Percentiles rank a stretch among this genome's conserved stretches.
phyloP scores from a whole-genome alignment of 2,113 vertebrate species.

The Echinops telfairi region DNA sequence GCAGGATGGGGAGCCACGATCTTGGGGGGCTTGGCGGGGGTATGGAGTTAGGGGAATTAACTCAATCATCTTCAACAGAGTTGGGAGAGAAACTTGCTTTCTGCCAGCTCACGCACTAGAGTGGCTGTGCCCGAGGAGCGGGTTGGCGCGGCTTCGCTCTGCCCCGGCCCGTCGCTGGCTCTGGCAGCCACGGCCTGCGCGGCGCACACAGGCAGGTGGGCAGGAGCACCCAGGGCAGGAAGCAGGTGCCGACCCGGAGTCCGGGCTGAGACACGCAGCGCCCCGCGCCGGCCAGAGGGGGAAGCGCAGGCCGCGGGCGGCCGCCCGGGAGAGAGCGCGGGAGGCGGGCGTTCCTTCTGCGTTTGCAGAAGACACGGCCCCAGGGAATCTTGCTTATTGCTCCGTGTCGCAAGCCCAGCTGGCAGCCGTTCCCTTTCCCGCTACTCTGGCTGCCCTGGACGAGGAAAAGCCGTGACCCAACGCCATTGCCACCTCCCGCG shows the following conservation, averaged over 20 bases:
- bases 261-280: background rate
- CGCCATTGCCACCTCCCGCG: background rate
- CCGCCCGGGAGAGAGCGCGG: background rate
- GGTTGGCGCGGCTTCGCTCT: background rate
- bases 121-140: background rate
- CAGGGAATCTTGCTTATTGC: background rate
- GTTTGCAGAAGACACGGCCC: background rate
- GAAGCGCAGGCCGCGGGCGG: background rate
- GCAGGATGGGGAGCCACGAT: background rate
- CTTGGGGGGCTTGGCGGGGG: background rate
- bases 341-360: background rate
- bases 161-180: too few species aligned
- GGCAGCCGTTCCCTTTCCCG: background rate
- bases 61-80: background rate
- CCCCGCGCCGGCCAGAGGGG: background rate
- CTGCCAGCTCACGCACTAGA: background rate
- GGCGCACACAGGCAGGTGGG: too few species aligned
- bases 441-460: background rate
- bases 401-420: background rate
- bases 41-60: background rate
- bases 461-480: conserved; percentile 8
- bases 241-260: background rate
- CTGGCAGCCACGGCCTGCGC: too few species aligned
- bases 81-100: background rate
- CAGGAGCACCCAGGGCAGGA: too few species aligned